A percentile compares a stretch with the other conserved stretches of the same genome.
phyloP scores from a whole-genome alignment of 2,113 vertebrate genomes.

The Trichechus manatus region DNA sequence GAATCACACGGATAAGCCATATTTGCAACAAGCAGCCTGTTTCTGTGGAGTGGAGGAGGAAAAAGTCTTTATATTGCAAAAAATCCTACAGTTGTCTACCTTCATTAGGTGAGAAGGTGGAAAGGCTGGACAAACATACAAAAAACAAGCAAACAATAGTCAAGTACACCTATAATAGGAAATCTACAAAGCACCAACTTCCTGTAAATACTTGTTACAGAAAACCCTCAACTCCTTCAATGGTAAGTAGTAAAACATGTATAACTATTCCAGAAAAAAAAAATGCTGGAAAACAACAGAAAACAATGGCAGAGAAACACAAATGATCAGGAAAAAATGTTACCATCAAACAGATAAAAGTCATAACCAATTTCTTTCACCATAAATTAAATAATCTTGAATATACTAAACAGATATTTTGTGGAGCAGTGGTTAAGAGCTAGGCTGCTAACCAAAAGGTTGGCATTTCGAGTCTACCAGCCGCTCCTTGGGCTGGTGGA shows the following conservation, averaged over 20 bases:
- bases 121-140: neutral
- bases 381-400: neutral
- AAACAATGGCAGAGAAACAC: conserved; percentile 18
- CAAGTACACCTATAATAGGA: neutral
- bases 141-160: neutral
- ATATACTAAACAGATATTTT: neutral
- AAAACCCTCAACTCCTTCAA: neutral
- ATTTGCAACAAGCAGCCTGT: neutral
- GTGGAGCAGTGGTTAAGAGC: too few relatives aligned
- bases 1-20: neutral
- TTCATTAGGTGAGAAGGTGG: neutral
- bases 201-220: neutral
- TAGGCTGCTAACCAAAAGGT: too few relatives aligned
- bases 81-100: neutral
- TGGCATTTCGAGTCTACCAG: too few relatives aligned
- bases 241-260: neutral
- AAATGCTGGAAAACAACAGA: neutral
- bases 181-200: neutral
- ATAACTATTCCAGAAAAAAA: neutral
- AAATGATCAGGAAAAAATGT: neutral
- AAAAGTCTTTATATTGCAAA: neutral
- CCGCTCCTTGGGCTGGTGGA: too few relatives aligned
- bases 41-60: neutral
- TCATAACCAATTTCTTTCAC: neutral
- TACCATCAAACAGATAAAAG: conserved; percentile 25